These are phyloP conservation scores for Dasyurus viverrinus DNA, from an alignment of 2,113 vertebrate species.

Conservation along the genomic window DNA sequence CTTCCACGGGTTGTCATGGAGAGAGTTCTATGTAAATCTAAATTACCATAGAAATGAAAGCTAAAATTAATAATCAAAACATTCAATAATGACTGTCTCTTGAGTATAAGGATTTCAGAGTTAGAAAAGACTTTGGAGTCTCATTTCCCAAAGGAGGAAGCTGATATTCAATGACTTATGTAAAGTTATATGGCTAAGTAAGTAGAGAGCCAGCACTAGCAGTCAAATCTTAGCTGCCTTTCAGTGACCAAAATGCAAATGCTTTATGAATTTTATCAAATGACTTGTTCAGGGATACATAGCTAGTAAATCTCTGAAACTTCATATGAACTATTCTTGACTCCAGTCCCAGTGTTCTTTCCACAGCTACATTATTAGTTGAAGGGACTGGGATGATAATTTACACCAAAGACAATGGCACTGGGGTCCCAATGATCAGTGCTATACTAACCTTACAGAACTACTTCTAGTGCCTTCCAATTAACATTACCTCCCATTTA, in stretches of 20 bases:
- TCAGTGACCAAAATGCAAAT: not conserved
- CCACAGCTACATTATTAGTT: not conserved
- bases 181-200: not conserved
- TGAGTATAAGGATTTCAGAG: not conserved
- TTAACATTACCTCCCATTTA: not conserved
- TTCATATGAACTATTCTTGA: not conserved
- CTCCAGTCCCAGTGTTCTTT: not conserved
- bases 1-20: not conserved
- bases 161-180: not conserved
- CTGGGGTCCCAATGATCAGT: too few relatives aligned
- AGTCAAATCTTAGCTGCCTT: not conserved
- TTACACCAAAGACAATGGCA: not conserved
- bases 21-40: not conserved
- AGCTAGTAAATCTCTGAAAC: not conserved
- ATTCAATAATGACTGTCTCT: not conserved
- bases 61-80: not conserved
- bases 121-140: not conserved
- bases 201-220: not conserved
- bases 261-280: not conserved
- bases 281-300: not conserved
- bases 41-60: not conserved
- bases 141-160: not conserved
- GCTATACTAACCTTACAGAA: not conserved
- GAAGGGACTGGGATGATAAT: not conserved
- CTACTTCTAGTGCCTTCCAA: not conserved